phyloP scores from a whole-genome alignment of 2,113 vertebrate genomes.

The Xenopus laevis region DNA sequence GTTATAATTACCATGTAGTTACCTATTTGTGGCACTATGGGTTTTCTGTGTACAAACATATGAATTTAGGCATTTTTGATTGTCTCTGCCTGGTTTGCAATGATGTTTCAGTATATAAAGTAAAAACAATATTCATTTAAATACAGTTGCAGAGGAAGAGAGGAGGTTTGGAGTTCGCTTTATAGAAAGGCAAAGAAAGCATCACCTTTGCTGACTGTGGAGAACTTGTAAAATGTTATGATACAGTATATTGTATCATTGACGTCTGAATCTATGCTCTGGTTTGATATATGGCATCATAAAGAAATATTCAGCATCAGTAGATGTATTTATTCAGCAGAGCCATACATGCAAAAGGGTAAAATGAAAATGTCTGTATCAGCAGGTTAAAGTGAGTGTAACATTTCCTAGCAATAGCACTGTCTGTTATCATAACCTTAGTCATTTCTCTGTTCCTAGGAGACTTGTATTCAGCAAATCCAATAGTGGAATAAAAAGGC shows the following conservation, averaged over 20 bases:
- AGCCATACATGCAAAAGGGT: not conserved
- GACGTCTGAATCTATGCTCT: constrained; percentile 16
- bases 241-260: constrained; percentile 16
- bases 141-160: not conserved
- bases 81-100: too few relatives aligned
- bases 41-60: too few relatives aligned
- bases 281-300: constrained; percentile 15
- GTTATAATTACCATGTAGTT: too few relatives aligned
- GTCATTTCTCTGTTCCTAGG: not conserved
- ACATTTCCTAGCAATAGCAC: not conserved
- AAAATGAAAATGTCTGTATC: constrained; percentile 5
- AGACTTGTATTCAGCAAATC: constrained; percentile 3
- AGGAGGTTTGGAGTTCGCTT: not conserved
- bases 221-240: constrained; percentile 13
- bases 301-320: constrained; percentile 12
- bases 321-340: not conserved
- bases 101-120: too few relatives aligned
- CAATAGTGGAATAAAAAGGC: not conserved
- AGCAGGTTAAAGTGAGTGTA: not conserved
- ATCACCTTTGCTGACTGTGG: not conserved
- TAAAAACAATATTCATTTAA: too few relatives aligned
- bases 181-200: not conserved
- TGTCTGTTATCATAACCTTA: constrained; percentile 1
- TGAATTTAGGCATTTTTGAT: too few relatives aligned
- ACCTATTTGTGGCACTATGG: too few relatives aligned